Conservation (phyloP, 1,140 invertebrate species). For the Drosophila auraria region DNA sequence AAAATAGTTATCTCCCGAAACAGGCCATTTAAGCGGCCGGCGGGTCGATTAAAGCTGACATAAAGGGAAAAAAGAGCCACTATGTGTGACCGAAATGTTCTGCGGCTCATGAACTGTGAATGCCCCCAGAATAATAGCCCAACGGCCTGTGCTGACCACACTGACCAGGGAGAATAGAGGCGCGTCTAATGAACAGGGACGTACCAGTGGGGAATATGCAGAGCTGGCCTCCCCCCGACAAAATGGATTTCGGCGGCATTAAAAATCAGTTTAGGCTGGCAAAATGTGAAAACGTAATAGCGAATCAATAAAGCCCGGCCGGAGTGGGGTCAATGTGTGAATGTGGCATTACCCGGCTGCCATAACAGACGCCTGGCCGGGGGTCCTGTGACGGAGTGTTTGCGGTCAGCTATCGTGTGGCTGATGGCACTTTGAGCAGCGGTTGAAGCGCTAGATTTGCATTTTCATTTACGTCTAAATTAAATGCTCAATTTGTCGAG, state of each 20-base stretch:
- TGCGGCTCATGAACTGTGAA: constrained; percentile 39
- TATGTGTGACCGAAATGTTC: constrained; percentile 21
- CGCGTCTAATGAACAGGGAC: constrained; percentile 47
- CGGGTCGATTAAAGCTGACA: constrained; percentile 10
- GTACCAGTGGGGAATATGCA: constrained; percentile 60
- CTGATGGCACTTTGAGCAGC: neutral
- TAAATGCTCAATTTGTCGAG: too few relatives aligned
- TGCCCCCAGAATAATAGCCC: neutral
- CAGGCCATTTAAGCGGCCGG: constrained; percentile 10
- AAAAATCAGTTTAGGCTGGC: constrained; percentile 64
- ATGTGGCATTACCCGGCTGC: constrained; percentile 42
- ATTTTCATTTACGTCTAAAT: neutral
- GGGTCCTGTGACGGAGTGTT: constrained; percentile 47
- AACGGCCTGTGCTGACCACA: constrained; percentile 8
- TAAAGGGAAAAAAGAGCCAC: constrained; percentile 8
- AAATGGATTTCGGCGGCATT: constrained; percentile 69
- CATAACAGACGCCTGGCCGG: constrained; percentile 16
- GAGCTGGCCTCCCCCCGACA: constrained; percentile 1
- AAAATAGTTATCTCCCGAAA: constrained; percentile 7
- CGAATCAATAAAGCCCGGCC: constrained; percentile 65
- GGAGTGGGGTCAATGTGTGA: constrained; percentile 21
- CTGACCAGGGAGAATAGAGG: constrained; percentile 40
- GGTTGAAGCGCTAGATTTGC: neutral
- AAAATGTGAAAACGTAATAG: constrained; percentile 55
- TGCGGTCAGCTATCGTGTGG: constrained; percentile 42